Evolutionary conservation across 2,888 invertebrate genomes (phyloP), one percentile per base, ranked within the genome.

Genomic region (Harpalus rufipes): DNA sequence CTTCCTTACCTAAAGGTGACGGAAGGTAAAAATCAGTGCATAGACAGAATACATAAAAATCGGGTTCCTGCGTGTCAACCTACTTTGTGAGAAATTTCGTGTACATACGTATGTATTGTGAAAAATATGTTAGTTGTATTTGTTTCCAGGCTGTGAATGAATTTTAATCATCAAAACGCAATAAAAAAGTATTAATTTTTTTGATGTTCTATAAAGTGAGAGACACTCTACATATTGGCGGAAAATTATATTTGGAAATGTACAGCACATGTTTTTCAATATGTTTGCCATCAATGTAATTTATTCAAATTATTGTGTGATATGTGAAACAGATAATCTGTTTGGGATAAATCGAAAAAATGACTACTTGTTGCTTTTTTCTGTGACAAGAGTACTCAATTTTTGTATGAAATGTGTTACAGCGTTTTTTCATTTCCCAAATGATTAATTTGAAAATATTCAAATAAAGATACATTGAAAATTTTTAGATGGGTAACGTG

Each of bases 231-330:
- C 32, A 32, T 32, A 32, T 32, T 32, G 32, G 6, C 32, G 32
- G 32, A 32, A 32, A 32, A 21, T 44, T 44, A 44, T 44, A 44
- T 44, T 44, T 44, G 44, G 44, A 44, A 1, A 51, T 51, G 12
- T 51, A 12, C 0, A 12, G 44, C 44, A 51, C 12, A 51, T 51
- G 12, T 51, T 51, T 51, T 51, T 51, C 44, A 51, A 51, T 32
- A 32, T 32, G 32, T 32, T 6, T 32, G 32, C 5, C 32, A 51
- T 1, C 44, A 1, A 51, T 51, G 44, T 51, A 51, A 51, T 51
- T 51, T 51, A 51, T 51, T 51, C 8, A 51, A 51, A 51, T 51
- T 51, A 51, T 51, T 51, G 44, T 51, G 12, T 51, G 44, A 51
- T 12, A 51, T 7, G 44, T 8, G 44, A 4, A 51, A 51, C 44